Base-by-base conservation (phyloP, 2,797 vertebrate genomes). In the Megaceryle alcyon region DNA sequence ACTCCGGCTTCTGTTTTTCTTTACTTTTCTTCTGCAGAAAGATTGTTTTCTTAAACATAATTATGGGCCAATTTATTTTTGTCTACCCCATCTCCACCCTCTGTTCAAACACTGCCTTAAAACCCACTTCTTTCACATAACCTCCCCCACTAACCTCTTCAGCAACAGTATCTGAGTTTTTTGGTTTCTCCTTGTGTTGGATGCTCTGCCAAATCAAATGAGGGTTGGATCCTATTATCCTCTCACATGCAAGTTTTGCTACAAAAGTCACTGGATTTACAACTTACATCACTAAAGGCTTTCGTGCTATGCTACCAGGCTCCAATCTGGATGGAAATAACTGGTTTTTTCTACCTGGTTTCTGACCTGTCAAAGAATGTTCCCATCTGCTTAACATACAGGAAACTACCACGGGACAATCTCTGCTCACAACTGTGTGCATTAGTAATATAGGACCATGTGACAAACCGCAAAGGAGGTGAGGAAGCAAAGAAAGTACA, bases 1-100 rank as follows among this genome's bases (percentile, higher is more conserved):
- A 43, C 57, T 81, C 71, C 8, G 4, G 57, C 48, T 92, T 73
- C 82, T 95, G 75, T 51, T 92, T 94, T 80, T 80, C 79, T 95
- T 92, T 82, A 85, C 78, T 92, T 94, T 94, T 85, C 88, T 80
- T 82, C 82, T 65, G 48, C 35, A 95, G 57, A 76, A 94, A 92
- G 79, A 78, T 35, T 89, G 85, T 91, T 96, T 96, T 91, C 91
- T 89, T 93, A 89, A 72, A 84, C 49, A 54, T 92, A 97, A 95
- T 89, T 94, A 96, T 4, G 86, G 94, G 53, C 57, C 64, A 78
- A 92, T 95, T 93, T 93, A 92, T 93, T 97, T 96, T 68, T 83
- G 81, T 65, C 71, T 61, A 92, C 53, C 88, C 86, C 41, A 80
- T 84, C 93, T 84, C 88, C 96, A 97, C 93, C 96, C 95, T 92